These are phyloP conservation scores for Antedon bifida DNA, from an alignment of 35 echinoderm and acorn worm genomes.

Conservation along the genomic window DNA sequence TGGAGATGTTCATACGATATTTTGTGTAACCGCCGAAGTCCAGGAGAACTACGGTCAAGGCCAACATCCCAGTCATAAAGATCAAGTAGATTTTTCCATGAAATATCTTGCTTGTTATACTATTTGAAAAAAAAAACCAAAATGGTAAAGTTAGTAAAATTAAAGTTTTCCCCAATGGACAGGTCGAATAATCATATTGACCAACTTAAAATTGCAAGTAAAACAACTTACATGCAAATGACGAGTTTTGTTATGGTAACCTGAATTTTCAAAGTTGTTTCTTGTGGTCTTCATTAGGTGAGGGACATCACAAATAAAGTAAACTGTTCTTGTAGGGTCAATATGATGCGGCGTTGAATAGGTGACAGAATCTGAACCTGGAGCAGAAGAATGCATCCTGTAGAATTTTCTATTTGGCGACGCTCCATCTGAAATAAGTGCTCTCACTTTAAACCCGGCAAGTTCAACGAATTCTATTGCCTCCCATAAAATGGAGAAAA, in stretches of 20 bases:
- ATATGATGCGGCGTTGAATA: not conserved
- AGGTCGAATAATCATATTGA: no score
- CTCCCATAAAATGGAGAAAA: constrained; percentile 19
- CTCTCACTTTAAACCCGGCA: constrained; percentile 8
- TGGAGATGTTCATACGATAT: constrained; percentile 29
- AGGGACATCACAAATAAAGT: constrained; percentile 39
- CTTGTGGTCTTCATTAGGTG: constrained; percentile 40
- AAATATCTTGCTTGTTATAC: not conserved
- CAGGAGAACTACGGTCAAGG: constrained; percentile 3
- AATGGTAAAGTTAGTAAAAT: no score
- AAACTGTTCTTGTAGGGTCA: constrained; percentile 6
- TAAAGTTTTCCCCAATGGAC: no score
- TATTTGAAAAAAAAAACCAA: not conserved
- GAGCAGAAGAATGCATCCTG: not conserved
- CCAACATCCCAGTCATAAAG: constrained; percentile 25
- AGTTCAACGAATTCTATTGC: constrained; percentile 14
- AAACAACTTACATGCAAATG: constrained; percentile 19
- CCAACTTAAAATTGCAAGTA: no score
- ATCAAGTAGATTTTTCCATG: constrained; percentile 9
- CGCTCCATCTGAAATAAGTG: constrained; percentile 24
- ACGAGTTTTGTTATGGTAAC: constrained; percentile 31
- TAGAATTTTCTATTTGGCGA: constrained; percentile 30
- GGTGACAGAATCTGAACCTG: not conserved
- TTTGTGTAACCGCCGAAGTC: constrained; percentile 14
- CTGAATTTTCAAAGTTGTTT: constrained; percentile 58